Evolutionary conservation across 1,140 invertebrate species (phyloP), one percentile per base, ranked within the genome.

Genomic region (Hylaeus volcanicus): DNA sequence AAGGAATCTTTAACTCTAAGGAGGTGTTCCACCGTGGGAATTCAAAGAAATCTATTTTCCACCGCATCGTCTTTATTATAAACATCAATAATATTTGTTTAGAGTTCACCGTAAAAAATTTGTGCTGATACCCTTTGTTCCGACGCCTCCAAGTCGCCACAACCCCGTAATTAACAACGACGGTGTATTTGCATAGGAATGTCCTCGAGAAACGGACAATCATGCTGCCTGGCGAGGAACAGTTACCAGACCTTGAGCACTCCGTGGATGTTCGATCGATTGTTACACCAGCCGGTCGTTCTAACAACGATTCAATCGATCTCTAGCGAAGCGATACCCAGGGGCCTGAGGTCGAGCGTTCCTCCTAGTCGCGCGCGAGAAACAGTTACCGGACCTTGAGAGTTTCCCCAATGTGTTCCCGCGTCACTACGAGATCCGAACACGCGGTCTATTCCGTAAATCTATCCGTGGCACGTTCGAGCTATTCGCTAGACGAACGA

Each of bases 321-420:
- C 51, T n/a, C 12, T 48, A 11, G 14, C 48, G 2, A 5, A 9
- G 26, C 41, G 63, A 58, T 43, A 26, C 3, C 6, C 45, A 3
- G 45, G 3, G 4, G n/a, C 45, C 45, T 60, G 45, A 26, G 65
- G 9, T 68, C 45, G 43, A 48, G 39, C 63, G 41, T 11, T 68
- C 45, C 64, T 11, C 56, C 15, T 12, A 26, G 37, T 14, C 26
- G 66, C 66, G 45, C 26, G 43, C 12, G 1, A 43, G 66, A 39
- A 74, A 80, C 70, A 48, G 78, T 74, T 74, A 80, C 12, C 61
- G 71, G 53, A 66, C 72, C 72, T 80, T 74, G 78, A 74, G 60
- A 14, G 26, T 41, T 55, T 63, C n/a, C 45, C 15, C 26, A 26
- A 51, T 51, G 65, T 41, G 69, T 58, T 55, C 26, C 53, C 53